Evolutionary conservation across 2,113 vertebrate genomes (phyloP), one percentile per base, ranked within the genome.

Genomic region (Tylochromis polylepis): DNA sequence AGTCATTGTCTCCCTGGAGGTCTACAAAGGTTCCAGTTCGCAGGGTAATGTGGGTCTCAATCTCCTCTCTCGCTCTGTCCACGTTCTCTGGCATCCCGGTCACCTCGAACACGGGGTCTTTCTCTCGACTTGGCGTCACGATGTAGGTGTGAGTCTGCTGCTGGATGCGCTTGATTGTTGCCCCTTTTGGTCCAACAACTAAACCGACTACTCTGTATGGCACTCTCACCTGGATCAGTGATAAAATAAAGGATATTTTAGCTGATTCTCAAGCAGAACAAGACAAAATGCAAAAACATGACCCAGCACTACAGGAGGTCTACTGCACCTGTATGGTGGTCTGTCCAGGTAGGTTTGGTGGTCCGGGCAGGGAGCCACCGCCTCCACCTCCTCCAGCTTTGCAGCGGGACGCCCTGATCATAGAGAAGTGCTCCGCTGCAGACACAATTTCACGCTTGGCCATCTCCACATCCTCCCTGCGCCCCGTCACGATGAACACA

Each of bases 81-180:
- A 99, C 98, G 4, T 99, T 99, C 95, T 99, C 98, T 0, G 98
- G 98, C 98, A 99, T 99, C 8, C 98, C 98, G 0, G 98, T 99
- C 85, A 99, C 98, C 49, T 99, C 98, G 0, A 99, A 99, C 86
- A 99, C 98, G 0, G 98, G 98, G 93, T 99, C 98, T 91, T 99
- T 99, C 96, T 99, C 98, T 3, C 98, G 96, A 81, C 98, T 98
- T 0, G 98, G 98, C 0, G 98, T 99, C 79, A 99, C 98, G 3
- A 99, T 99, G 96, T 99, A 99, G 0, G 98, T 99, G 96, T 99
- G 98, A 0, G 98, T 99, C 94, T 97, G 97, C 94, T 99, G 98
- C 96, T 99, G 98, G 92, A 99, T 99, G 78, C 98, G 96, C 92
- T 99, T 99, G 95, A 99, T 99, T n/a, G 98, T 99, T 86, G 98